Evolutionary conservation across 2,888 invertebrate genomes (phyloP), one percentile per base, ranked within the genome.

Genomic region (Chaitophorus viminalis): DNA sequence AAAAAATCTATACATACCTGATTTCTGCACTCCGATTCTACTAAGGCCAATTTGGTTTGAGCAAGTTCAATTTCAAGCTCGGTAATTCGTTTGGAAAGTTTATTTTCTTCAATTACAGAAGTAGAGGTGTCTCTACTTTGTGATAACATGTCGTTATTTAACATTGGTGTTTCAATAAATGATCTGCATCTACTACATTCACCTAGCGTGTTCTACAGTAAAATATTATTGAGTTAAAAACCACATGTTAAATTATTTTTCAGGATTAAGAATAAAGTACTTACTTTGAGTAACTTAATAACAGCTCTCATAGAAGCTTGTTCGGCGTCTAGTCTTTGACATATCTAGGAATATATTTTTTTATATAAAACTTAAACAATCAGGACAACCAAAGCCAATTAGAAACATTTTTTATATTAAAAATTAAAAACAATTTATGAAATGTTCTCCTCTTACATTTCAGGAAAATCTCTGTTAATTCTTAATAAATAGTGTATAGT

Each of bases 1-100:
- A 70, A 79, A 39, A 39, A 39, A 33, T 54, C 29, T 46, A 3
- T 36, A 89, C 90, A 88, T 90, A 94, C 96, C 94, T 98, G 98
- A 92, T 97, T 98, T 91, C 95, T 95, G 92, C 99, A 99, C 92
- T 99, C 97, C 1, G 98, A 97, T 92, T 99, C 98, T 9, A 99
- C 99, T 90, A 99, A 95, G 0, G 98, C 98, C 90, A 99, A 93
- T 92, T 99, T 99, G 0, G 99, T 98, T 91, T 98, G 97, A 4
- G 99, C 99, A 90, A 99, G 92, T 91, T 99, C 99, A 89, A 99
- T 93, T 91, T 99, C 99, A 31, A 99, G 92, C 91, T 98, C 98
- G 5, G 97, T 93, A 82, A 98, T 95, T 89, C 96, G 93, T 90
- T 94, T 94, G 90, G 94, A 92, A 3, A 94, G 89, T 75, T 89